Evolutionary conservation across 2,797 vertebrate genomes (phyloP), one percentile per base, ranked within the genome.

Genomic region (Bufotes viridis): DNA sequence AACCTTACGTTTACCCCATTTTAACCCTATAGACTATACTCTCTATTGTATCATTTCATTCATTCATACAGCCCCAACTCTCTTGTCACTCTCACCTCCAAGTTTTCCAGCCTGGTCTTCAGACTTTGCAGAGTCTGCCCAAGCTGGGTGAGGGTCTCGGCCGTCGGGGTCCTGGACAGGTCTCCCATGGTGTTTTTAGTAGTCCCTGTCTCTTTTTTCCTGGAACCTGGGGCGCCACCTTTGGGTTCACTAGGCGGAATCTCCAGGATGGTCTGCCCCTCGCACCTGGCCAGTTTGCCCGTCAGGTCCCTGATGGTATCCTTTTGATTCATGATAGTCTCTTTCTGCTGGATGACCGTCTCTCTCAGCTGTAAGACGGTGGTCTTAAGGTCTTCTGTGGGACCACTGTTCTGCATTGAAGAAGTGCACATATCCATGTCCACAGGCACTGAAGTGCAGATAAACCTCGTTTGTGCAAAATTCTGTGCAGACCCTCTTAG

Each of bases 371-470:
- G 97, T 93, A 97, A 95, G 87, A 98, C 97, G 49, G 94, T 97
- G 91, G 94, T 96, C 93, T 97, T 96, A 93, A 98, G 93, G 93
- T 98, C 97, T 91, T 98, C 97, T 51, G 95, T 95, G 29, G 97
- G 95, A 34, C 97, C 97, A 92, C 94, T 95, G 91, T 96, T 96
- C 93, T 97, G 96, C 95, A 97, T 97, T 8, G 97, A 93, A 55
- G 97, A 96, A 1, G 97, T 93, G 93, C 98, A 99, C 96, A 98
- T 89, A 94, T 99, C 98, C 95, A 96, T 95, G 93, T 98, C 97
- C 95, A 96, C 96, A 20, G 98, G 98, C 92, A 99, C 97, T 85
- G 98, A 99, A 91, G 97, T 98, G 96, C 98, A 99, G 92, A 99
- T 95, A 92, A 99, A 99, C 89, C 98, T 97, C 70, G 97, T 98